Base-by-base conservation (phyloP, 2,797 vertebrate species). In the Valencia hispanica region DNA sequence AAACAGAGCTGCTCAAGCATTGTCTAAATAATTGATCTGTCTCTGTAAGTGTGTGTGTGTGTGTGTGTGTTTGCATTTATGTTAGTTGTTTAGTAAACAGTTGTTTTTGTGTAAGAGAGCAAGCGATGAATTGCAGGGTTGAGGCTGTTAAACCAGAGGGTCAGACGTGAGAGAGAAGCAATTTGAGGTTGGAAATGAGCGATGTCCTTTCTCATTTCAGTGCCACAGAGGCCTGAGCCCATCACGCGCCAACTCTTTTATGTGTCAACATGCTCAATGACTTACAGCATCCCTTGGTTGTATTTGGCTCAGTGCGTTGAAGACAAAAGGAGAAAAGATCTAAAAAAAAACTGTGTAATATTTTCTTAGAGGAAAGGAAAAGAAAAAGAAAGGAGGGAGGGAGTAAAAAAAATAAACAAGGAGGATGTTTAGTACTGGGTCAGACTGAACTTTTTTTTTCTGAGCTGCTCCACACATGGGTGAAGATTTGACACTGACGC, bases 181-280 rank as follows among this genome's bases (percentile, higher is more conserved):
- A 96, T 96, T 94, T 95, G 91, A 94, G 92, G 92, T 90, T 93
- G 94, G 92, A 95, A 95, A 96, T 95, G 95, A 95, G 92, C 87
- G 89, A 94, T 92, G 94, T 95, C 93, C 91, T 92, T 91, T 94
- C 90, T 94, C 90, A 93, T 96, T 96, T 94, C 91, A 93, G 93
- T 75, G 78, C 79, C 86, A 73, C 75, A 39, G 83, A 85, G 88
- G 87, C 84, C 91, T 77, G 85, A 68, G 84, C 82, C 83, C 68
- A 85, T 79, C 84, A 77, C 73, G 91, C 7, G 74, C 80, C 92
- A 80, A 78, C 84, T 86, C 88, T 84, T 86, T 89, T 88, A 90
- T 78, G 83, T 87, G 91, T 90, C 91, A 88, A 88, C 79, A 69
- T 63, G 73, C 32, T 75, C 76, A 39, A 76, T 80, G 85, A 80